Evolutionary conservation across 2,113 vertebrate genomes (phyloP), one percentile per base, ranked within the genome.

Genomic region (Gallinago jamesoni): DNA sequence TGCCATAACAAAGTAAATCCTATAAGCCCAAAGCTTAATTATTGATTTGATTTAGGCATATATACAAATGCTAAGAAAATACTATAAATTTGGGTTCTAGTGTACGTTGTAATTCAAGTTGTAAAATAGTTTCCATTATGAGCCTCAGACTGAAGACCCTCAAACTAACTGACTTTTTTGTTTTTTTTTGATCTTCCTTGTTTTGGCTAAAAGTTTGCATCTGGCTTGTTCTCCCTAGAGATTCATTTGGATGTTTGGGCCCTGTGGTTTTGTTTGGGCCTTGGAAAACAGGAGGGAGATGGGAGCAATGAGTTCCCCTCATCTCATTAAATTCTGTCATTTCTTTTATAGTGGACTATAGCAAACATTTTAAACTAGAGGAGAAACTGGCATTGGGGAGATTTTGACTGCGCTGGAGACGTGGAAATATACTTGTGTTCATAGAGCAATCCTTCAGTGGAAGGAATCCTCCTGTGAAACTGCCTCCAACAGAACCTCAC

Each of bases 11-110:
- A 87, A 93, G 78, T 83, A 94, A 95, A 91, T 94, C 87, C 67
- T 83, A 17, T 87, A 94, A 91, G 63, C 75, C 68, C 68, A 50
- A 86, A 72, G 68, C 60, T 90, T 95, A 80, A 90, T 95, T 96
- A 74, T 25, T 80, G 78, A 89, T 94, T 96, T 91, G 70, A 94
- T 95, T 85, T 96, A 95, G 41, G 67, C 59, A 76, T 89, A 57
- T 82, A 64, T 76, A 93, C 90, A 95, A 79, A 93, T 89, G 70
- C 57, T 93, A 95, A 73, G 63, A 87, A 94, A 91, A 89, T 85
- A 73, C 70, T 94, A 14, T 73, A 82, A 89, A 84, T 82, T 87
- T 10, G 30, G 9, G 20, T 91, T 95, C 81, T 87, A 79, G 62
- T 41, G 3, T 79, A 75, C 79, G 74, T 78, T 93, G 80, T 93